Evolutionary conservation across 92 coral and sea anemone genomes (phyloP).

Genomic region (Parazoanthus darwini): DNA sequence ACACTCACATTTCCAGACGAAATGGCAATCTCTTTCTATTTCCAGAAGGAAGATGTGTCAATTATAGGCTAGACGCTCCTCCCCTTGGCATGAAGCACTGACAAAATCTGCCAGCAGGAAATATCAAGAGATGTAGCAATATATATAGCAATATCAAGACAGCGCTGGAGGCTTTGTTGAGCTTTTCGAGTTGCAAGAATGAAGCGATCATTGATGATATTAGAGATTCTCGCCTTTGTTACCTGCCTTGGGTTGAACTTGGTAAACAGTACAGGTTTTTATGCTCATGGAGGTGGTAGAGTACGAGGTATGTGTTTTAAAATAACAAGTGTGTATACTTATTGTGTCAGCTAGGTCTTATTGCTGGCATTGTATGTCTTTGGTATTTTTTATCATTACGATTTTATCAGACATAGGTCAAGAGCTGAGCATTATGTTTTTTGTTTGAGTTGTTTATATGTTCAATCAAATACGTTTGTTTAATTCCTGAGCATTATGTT

Average conservation of each 20-base stretch:
- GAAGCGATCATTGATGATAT: background rate
- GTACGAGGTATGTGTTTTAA: background rate
- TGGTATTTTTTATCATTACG: background rate
- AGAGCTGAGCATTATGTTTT: background rate
- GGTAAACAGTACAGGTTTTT: background rate
- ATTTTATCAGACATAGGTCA: background rate
- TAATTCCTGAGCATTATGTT: background rate
- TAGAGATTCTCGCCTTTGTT: background rate
- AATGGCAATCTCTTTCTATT: background rate
- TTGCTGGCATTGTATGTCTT: background rate
- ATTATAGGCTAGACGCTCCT: background rate
- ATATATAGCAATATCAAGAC: background rate
- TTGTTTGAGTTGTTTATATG: background rate
- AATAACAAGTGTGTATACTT: background rate
- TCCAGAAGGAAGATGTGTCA: too few relatives aligned
- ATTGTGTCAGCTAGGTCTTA: background rate
- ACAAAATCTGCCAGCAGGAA: background rate
- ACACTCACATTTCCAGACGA: background rate
- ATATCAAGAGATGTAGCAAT: background rate
- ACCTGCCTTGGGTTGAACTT: background rate
- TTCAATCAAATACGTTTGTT: background rate
- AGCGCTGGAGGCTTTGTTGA: background rate
- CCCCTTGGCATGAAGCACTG: background rate
- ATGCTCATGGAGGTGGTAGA: background rate
- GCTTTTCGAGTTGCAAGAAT: background rate